Base-by-base conservation (phyloP, 2,888 invertebrate genomes). In the Drosophila fulvimacula region DNA sequence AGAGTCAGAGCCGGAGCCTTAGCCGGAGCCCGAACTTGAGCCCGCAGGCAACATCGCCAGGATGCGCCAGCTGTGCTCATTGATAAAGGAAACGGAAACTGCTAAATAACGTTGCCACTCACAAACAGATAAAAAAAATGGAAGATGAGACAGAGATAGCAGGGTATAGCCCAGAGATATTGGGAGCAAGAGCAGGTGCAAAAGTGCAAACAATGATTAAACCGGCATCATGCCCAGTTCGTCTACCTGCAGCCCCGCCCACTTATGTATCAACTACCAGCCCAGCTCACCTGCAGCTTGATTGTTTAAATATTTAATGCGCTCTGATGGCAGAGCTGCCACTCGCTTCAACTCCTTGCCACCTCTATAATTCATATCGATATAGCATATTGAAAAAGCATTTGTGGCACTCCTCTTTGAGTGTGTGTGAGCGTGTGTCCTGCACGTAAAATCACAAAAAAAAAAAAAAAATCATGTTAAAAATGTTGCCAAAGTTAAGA, bases 231-330 rank as follows among this genome's bases (percentile, higher is more conserved):
- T 42, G 42, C 44, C n/a, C 57, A 51, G 49, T 57, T 63, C 57
- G n/a, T 41, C 15, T 24, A 3, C 19, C 56, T 5, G 17, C 15
- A 5, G 36, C 58, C 66, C 41, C 41, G 42, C 73, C 64, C 66
- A 57, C 19, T 1, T 17, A 5, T 13, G n/a, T 13, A 30, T 15
- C 38, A 17, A n/a, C n/a, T 10, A 27, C 44, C 30, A 36, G 21
- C 52, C 55, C 27, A 36, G 44, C 39, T 60, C 56, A 63, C 59
- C 67, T 60, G 69, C 81, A 78, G 78, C 63, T 78, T 66, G 78
- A 83, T 83, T 83, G 87, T 70, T 82, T 87, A 73, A 88, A 83
- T 83, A 88, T 87, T 83, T 83, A 65, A 88, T 86, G 67, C 58
- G 63, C 69, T 86, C 69, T 69, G 72, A 83, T 67, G 66, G 87